phyloP scores from a whole-genome alignment of 1,140 invertebrate species.

The Doryteuthis pealeii region DNA sequence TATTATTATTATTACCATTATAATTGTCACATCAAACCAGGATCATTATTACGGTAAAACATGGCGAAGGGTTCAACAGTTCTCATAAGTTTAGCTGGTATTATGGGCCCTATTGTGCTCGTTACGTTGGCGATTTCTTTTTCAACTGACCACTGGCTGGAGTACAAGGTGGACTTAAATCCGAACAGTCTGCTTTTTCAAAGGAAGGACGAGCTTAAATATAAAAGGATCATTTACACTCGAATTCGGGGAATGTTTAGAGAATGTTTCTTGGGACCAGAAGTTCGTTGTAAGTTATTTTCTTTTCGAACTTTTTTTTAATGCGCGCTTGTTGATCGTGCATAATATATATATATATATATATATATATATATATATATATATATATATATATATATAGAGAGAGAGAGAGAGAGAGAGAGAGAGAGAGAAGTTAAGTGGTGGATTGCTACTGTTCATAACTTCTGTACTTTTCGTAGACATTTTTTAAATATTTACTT shows the following conservation, averaged over 20 bases:
- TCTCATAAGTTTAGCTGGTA: constrained; percentile 40
- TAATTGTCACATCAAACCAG: no score
- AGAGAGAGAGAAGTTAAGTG: no score
- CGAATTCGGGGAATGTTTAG: neutral
- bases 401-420: no score
- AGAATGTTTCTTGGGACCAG: neutral
- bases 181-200: neutral
- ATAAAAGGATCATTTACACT: neutral
- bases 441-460: no score
- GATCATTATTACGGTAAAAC: neutral
- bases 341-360: no score
- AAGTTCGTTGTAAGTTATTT: neutral
- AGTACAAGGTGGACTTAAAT: constrained; percentile 39
- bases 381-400: no score
- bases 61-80: constrained; percentile 27
- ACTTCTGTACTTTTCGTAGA: no score
- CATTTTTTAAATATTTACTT: no score
- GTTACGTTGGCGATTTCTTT: constrained; percentile 49
- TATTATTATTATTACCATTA: no score
- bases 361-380: no score
- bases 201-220: neutral
- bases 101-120: constrained; percentile 43
- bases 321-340: no score
- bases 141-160: constrained; percentile 52
- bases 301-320: no score